Base-by-base conservation (phyloP, 2,113 vertebrate genomes). In the Nanger granti region DNA sequence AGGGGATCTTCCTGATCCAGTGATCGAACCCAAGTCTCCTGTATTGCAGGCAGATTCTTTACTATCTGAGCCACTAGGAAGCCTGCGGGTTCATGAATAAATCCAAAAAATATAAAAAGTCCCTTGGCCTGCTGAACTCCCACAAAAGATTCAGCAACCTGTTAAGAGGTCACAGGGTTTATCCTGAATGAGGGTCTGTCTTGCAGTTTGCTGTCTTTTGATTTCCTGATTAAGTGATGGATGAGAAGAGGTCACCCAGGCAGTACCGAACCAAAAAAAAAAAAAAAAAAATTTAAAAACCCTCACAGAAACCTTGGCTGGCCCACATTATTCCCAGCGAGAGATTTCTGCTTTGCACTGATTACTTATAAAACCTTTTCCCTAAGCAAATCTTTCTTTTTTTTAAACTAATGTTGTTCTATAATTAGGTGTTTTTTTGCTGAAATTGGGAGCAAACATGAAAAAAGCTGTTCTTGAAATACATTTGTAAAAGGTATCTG, bases 341-440 rank as follows among this genome's bases (percentile, higher is more conserved):
- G 87, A 89, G 13, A 34, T 8, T 17, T n/a, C 20, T 96, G 57
- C 91, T 76, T 22, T 93, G 14, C 8, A 52, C 26, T 47, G 55
- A 83, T 86, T 62, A 94, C 28, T 97, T 84, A 83, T 80, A 96
- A 94, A 95, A 31, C 20, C 17, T 69, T 82, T 73, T 64, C 69
- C 34, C 64, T 34, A 44, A 84, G 80, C 26, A 82, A 66, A 59
- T 31, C 24, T 41, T 73, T 76, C n/a, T n/a, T n/a, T n/a, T 34
- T 17, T 47, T 86, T 91, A 87, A n/a, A 26, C 28, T 60, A 60
- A 66, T 86, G 34, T 57, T 90, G 12, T 97, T 73, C 80, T 96
- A 91, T 97, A 97, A 98, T 86, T 90, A 97, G 93, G 13, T 66
- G 49, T 97, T 83, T 83, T 91, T 91, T 84, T 79, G 83, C 28